Percentiles rank a stretch among this genome's conserved stretches.
Conservation (phyloP, 2,888 invertebrate genomes). For the Chironomus riparius region DNA sequence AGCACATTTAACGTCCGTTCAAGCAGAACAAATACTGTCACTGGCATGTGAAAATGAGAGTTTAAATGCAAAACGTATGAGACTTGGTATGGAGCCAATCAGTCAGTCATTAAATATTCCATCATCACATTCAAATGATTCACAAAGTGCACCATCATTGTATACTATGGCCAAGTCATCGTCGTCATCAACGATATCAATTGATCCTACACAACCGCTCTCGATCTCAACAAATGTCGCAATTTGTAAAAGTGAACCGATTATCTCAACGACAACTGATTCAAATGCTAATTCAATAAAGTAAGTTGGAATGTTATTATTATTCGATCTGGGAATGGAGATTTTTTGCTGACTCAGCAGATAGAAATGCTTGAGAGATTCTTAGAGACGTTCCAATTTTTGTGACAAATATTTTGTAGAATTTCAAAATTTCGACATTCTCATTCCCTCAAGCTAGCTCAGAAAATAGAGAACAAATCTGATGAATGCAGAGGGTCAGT, state of each 20-base stretch:
- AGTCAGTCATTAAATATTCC: conserved; percentile 68
- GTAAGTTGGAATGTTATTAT: not conserved
- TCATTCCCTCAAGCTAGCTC: too few species aligned
- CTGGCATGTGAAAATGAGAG: conserved; percentile 96
- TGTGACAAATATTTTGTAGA: too few species aligned
- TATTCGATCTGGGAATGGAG: not conserved
- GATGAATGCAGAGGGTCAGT: too few species aligned
- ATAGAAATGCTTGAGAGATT: too few species aligned
- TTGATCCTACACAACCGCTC: conserved; percentile 5
- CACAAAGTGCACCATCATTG: conserved; percentile 22
- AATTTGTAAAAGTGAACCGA: conserved; percentile 12
- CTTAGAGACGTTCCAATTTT: too few species aligned
- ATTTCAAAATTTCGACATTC: too few species aligned
- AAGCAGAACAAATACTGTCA: conserved; percentile 91
- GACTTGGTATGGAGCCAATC: conserved; percentile 88
- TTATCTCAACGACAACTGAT: conserved; percentile 17
- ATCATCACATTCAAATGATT: conserved; percentile 29
- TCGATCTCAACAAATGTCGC: conserved; percentile 14
- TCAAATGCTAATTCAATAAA: conserved; percentile 22
- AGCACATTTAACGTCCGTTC: conserved; percentile 91
- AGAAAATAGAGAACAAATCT: too few species aligned
- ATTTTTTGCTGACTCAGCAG: not conserved
- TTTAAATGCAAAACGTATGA: conserved; percentile 94
- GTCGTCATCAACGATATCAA: conserved; percentile 3
- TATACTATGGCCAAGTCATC: conserved; percentile 30